Evolutionary conservation across 2,797 vertebrate species (phyloP).

Genomic region (Oreochromis grahami): DNA sequence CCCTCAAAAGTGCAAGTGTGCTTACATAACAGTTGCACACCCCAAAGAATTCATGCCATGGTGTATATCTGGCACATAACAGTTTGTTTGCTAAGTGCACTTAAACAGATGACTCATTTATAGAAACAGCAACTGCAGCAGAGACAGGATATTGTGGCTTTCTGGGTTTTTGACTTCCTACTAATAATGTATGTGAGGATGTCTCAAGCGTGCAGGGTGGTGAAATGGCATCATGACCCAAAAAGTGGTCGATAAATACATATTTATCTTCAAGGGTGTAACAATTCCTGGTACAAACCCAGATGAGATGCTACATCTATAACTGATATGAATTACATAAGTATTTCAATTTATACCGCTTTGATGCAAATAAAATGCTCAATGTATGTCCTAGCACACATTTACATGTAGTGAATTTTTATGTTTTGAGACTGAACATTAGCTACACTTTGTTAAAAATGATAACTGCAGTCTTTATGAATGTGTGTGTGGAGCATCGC

Average conservation of each 20-base stretch:
- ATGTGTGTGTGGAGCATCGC: neutral
- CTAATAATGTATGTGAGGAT: neutral
- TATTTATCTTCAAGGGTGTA: neutral
- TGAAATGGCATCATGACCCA: neutral
- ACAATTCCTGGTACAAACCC: neutral
- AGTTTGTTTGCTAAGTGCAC: neutral
- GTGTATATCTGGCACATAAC: neutral
- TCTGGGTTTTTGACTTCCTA: conserved; percentile 3
- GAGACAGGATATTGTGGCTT: conserved; percentile 20
- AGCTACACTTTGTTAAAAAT: neutral
- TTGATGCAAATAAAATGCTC: neutral
- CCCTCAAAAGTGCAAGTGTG: neutral
- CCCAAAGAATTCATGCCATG: neutral
- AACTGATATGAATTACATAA: neutral
- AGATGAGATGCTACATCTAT: neutral
- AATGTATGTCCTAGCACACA: neutral
- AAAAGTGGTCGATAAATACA: neutral
- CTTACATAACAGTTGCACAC: neutral
- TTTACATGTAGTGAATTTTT: neutral
- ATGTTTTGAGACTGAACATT: neutral
- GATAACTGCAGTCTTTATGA: neutral
- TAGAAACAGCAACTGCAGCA: neutral
- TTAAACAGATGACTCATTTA: neutral
- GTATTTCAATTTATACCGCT: neutral
- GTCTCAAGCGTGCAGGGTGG: neutral